A percentile compares a stretch with the other conserved stretches of the same genome.
phyloP scores from a whole-genome alignment of 2,888 invertebrate species.

The Physocephala rufipes region DNA sequence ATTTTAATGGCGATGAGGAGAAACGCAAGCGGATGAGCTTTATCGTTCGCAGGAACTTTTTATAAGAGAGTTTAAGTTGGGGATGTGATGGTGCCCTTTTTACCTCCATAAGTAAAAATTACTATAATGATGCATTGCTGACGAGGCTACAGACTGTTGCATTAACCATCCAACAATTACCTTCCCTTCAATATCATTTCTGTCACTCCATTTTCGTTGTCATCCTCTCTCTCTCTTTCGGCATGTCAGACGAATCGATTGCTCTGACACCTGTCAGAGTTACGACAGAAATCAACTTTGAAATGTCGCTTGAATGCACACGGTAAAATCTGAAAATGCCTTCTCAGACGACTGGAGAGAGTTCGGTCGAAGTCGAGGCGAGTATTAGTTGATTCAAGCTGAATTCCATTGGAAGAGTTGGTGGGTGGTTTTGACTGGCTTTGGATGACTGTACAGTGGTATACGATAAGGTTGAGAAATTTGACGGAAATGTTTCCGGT shows the following conservation, averaged over 20 bases:
- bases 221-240: neutral
- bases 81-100: no score
- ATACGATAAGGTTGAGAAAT: constrained; percentile 22
- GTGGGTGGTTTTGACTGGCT: no score
- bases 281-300: constrained; percentile 37
- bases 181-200: no score
- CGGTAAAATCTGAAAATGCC: constrained; percentile 11
- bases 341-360: neutral
- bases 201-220: neutral
- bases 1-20: no score
- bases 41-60: no score
- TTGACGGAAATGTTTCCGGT: constrained; percentile 15
- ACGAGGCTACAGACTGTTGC: neutral
- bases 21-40: no score
- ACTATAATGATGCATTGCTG: neutral
- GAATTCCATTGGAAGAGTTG: neutral
- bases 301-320: constrained; percentile 37
- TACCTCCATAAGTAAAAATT: no score
- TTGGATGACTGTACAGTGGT: neutral
- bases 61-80: no score
- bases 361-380: neutral
- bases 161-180: neutral
- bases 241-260: constrained; percentile 32
- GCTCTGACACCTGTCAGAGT: constrained; percentile 37
- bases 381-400: neutral